Conservation (phyloP, 2,797 vertebrate genomes). For the Acanthurus leucopareius region DNA sequence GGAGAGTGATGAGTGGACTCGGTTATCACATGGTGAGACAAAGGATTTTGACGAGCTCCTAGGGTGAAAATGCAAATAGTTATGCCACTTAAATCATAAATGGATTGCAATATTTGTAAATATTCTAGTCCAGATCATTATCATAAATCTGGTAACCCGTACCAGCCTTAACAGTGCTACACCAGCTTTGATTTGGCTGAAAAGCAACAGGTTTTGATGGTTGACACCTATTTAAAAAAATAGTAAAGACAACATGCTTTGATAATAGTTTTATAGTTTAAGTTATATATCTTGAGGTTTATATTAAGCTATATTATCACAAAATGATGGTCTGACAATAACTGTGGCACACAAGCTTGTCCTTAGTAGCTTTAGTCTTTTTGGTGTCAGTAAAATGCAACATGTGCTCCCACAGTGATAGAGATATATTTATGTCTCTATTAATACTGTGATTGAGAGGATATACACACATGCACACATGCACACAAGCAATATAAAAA, state of each 20-base stretch:
- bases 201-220: slow-evolving; percentile 20
- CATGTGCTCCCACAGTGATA: slow-evolving; percentile 20
- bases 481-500: slow-evolving; percentile 34
- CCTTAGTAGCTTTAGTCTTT: neutral
- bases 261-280: neutral
- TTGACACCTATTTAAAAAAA: fast-evolving
- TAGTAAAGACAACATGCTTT: neutral
- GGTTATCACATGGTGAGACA: slow-evolving; percentile 63
- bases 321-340: neutral
- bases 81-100: slow-evolving; percentile 3
- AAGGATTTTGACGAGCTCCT: slow-evolving; percentile 51
- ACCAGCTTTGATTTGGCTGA: neutral
- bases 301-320: neutral
- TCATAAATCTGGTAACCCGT: neutral
- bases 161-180: neutral
- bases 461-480: slow-evolving; percentile 29
- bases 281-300: too few species aligned
- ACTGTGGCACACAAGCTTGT: neutral
- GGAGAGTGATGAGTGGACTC: slow-evolving; percentile 54
- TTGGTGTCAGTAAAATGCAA: slow-evolving; percentile 16
- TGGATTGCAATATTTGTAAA: neutral
- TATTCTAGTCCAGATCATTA: slow-evolving; percentile 1
- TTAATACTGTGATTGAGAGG: slow-evolving; percentile 4
- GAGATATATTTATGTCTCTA: neutral
- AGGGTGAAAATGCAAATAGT: slow-evolving; percentile 12